Conservation (phyloP, 2,113 vertebrate genomes). For the Arizona elegans region DNA sequence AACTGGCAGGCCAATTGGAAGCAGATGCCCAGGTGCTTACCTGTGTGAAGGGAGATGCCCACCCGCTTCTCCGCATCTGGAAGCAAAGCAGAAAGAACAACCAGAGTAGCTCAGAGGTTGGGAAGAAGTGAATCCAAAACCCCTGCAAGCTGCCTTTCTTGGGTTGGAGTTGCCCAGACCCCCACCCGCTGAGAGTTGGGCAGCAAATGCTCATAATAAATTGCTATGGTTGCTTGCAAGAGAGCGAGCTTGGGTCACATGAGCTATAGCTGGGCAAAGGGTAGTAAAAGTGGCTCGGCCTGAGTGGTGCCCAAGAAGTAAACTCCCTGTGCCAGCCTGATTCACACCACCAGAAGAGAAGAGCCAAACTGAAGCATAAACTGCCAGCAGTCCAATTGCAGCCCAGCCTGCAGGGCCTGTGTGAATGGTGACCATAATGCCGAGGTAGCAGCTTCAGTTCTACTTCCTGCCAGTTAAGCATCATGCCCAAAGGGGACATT, state of each 20-base stretch:
- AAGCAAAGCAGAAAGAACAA: not conserved
- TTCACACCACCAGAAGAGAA: not conserved
- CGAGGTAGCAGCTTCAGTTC: not conserved
- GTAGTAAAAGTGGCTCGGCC: not conserved
- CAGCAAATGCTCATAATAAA: not conserved
- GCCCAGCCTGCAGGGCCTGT: not conserved
- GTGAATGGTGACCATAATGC: too few relatives aligned
- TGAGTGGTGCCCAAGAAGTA: not conserved
- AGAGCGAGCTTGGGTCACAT: not conserved
- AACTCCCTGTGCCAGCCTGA: not conserved
- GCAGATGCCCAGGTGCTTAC: slow-evolving; percentile 8
- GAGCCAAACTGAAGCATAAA: not conserved
- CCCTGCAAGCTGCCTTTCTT: not conserved
- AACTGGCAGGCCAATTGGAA: not conserved
- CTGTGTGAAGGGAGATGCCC: slow-evolving; percentile 46
- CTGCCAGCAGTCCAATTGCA: too few relatives aligned
- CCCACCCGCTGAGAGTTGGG: not conserved
- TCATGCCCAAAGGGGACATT: too few relatives aligned
- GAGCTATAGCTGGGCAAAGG: not conserved
- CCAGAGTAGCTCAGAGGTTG: not conserved
- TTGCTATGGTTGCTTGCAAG: not conserved
- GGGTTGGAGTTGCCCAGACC: not conserved
- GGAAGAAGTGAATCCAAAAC: not conserved
- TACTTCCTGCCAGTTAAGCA: not conserved
- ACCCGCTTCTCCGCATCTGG: slow-evolving; percentile 30